These are phyloP conservation scores for Eledona agricola DNA, from an alignment of 2,888 invertebrate species.

Conservation along the genomic window DNA sequence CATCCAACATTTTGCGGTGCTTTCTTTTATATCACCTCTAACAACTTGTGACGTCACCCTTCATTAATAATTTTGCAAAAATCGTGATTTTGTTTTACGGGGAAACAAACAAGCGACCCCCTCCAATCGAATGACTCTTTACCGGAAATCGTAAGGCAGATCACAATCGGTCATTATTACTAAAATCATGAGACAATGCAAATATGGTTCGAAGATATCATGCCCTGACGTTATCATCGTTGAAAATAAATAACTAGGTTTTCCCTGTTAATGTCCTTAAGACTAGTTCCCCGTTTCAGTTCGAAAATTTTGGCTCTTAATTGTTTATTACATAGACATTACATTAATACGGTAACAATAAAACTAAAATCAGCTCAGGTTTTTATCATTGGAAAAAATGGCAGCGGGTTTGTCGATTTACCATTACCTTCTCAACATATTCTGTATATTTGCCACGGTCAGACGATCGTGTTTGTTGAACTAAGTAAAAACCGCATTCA, in stretches of 20 bases:
- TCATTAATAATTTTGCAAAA: conserved; percentile 20
- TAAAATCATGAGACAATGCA: conserved; percentile 15
- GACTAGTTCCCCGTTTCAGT: background rate
- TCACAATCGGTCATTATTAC: background rate
- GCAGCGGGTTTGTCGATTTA: no score
- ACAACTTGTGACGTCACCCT: conserved; percentile 17
- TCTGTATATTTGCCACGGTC: no score
- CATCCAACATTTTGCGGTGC: conserved; percentile 13
- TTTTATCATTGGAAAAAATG: no score
- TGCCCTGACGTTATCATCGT: conserved; percentile 9
- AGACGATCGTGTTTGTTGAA: no score
- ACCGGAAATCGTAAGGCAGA: background rate
- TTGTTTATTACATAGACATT: background rate
- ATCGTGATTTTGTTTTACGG: conserved; percentile 9
- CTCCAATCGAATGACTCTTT: conserved; percentile 1
- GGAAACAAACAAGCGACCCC: background rate
- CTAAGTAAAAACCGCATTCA: no score
- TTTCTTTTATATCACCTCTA: conserved; percentile 26
- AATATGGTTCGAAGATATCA: conserved; percentile 19
- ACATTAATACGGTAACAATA: no score
- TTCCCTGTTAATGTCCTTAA: conserved; percentile 4
- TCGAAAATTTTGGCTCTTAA: no score
- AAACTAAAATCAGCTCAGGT: no score
- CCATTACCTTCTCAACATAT: no score
- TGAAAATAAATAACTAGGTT: conserved; percentile 3